Conservation (phyloP, 2,888 invertebrate species). For the Drosophila picticornis region DNA sequence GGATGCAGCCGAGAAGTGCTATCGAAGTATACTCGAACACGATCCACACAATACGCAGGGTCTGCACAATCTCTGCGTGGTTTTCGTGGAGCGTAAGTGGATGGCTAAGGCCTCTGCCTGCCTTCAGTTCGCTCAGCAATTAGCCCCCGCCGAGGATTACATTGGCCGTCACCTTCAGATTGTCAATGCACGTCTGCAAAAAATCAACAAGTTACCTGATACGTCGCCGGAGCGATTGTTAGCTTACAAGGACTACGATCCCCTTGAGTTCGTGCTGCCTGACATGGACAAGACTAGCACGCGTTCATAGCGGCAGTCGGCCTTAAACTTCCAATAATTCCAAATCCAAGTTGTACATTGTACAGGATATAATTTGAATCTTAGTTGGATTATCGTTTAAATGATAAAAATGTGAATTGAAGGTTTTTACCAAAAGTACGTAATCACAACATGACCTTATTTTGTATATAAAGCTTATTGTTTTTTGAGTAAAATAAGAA, state of each 20-base stretch:
- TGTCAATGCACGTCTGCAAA: conserved; percentile 86
- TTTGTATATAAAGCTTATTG: conserved; percentile 61
- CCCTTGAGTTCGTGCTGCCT: conserved; percentile 80
- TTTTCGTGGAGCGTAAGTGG: conserved; percentile 96
- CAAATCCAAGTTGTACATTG: conserved; percentile 14
- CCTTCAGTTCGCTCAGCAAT: conserved; percentile 90
- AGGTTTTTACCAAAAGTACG: conserved; percentile 49
- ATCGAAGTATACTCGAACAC: conserved; percentile 93
- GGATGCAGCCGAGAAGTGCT: conserved; percentile 98
- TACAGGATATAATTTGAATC: conserved; percentile 19
- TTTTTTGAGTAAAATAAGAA: conserved; percentile 35
- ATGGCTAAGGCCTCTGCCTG: conserved; percentile 94
- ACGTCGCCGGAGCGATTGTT: conserved; percentile 81
- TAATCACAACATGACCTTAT: conserved; percentile 48
- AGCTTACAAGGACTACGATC: conserved; percentile 84
- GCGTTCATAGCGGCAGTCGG: conserved; percentile 57
- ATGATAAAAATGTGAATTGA: neutral
- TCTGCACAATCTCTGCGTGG: conserved; percentile 97
- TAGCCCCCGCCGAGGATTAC: conserved; percentile 96
- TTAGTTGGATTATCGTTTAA: conserved; percentile 1
- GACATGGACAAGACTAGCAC: conserved; percentile 50
- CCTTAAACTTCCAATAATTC: conserved; percentile 12
- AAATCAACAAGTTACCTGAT: conserved; percentile 83
- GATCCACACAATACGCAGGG: conserved; percentile 97
- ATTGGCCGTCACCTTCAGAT: conserved; percentile 95